phyloP scores from a whole-genome alignment of 2,888 invertebrate genomes.

The Drosophila cracens region DNA sequence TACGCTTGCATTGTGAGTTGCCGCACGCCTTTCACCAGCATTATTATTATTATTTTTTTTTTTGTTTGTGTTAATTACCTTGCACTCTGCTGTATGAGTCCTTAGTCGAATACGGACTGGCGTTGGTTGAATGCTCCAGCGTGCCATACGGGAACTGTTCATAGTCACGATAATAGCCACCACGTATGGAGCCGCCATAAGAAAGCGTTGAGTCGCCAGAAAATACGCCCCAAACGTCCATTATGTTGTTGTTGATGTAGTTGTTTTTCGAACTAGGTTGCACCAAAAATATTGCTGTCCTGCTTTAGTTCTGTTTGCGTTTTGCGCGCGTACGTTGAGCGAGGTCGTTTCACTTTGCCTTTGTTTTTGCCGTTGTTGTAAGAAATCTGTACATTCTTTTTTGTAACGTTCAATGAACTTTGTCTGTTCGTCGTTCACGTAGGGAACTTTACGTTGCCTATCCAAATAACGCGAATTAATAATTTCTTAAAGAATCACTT shows the following conservation, averaged over 20 bases:
- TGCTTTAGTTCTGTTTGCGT: slow-evolving; percentile 30
- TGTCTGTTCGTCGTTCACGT: slow-evolving; percentile 40
- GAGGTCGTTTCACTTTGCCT: slow-evolving; percentile 76
- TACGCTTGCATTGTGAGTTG: slow-evolving; percentile 10
- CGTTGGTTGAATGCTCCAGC: slow-evolving; percentile 75
- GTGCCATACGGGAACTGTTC: slow-evolving; percentile 86
- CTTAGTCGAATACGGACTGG: slow-evolving; percentile 73
- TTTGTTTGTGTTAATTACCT: slow-evolving; percentile 73
- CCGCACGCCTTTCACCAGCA: background rate
- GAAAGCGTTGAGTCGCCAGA: slow-evolving; percentile 86
- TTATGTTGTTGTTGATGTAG: slow-evolving; percentile 55
- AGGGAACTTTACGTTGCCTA: slow-evolving; percentile 32
- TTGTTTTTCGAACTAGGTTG: slow-evolving; percentile 38
- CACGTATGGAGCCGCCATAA: slow-evolving; percentile 86
- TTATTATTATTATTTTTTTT: slow-evolving; percentile 6
- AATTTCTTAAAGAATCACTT: slow-evolving; percentile 36
- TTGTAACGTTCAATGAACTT: slow-evolving; percentile 72
- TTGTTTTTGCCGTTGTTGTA: slow-evolving; percentile 39
- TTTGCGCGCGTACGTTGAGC: slow-evolving; percentile 64
- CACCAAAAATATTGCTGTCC: slow-evolving; percentile 23
- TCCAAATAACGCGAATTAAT: slow-evolving; percentile 39
- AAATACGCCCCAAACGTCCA: slow-evolving; percentile 86
- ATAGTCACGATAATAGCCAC: slow-evolving; percentile 86
- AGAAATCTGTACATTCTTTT: slow-evolving; percentile 28
- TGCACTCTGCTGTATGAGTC: slow-evolving; percentile 84